Evolutionary conservation across 2,888 invertebrate species (phyloP), one percentile per base, ranked within the genome.

Genomic region (Formica aserva): DNA sequence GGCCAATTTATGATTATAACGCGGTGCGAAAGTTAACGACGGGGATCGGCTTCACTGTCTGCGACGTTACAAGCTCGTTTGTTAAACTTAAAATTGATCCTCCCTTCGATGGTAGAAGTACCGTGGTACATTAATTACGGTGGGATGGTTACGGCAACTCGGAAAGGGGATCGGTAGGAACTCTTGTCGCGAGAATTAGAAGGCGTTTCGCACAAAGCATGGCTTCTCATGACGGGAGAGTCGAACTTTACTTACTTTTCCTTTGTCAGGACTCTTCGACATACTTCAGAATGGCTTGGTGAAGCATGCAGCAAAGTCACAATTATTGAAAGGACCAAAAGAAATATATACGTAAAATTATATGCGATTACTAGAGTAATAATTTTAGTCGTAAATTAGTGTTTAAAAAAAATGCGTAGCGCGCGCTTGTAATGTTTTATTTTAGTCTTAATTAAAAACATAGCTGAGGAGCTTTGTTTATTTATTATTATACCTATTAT

Each of bases 1-100:
- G 83, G 84, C 84, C 84, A 84, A 89, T 89, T 89, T 89, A 87
- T 84, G 86, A 89, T 87, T 85, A 85, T 87, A 86, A 83, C 84
- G 77, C 57, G 76, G 67, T 65, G 84, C 75, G 82, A 86, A 89
- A 89, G 87, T 89, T 89, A 89, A 86, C 86, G 87, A 41, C 71
- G 84, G 35, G 80, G 63, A 62, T 62, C 63, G 60, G 60, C 69
- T 83, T 75, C 80, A 81, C 62, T 65, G 83, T 84, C 71, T 82
- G 72, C 85, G 88, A 89, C 87, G 86, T 88, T 87, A 87, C 88
- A 90, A 90, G 89, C 91, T 92, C 92, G 86, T 93, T 92, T 92
- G 92, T 92, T 92, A 89, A 92, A 93, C 91, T 93, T 92, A 92
- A 92, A 93, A 92, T 92, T 92, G 92, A 93, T 93, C 92, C 88